Percentiles rank a stretch among this genome's conserved stretches.
Evolutionary conservation across 2,888 invertebrate species (phyloP).

Genomic region (Rotaria magnacalcarata): DNA sequence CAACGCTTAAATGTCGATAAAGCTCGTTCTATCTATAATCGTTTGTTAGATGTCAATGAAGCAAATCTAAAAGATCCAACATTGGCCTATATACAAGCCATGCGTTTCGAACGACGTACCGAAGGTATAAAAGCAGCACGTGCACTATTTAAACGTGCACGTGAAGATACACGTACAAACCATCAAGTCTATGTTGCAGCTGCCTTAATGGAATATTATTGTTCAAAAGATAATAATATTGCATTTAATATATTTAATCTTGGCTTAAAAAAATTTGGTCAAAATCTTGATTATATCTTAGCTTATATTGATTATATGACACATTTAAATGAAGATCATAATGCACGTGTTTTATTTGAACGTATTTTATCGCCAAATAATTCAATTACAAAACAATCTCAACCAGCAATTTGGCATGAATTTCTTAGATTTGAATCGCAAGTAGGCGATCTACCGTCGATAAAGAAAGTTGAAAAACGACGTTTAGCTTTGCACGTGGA

Average conservation of each 20-base stretch:
- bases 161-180: constrained; percentile 76
- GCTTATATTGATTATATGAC: constrained; percentile 46
- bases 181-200: constrained; percentile 94
- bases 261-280: constrained; percentile 89
- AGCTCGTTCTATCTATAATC: constrained; percentile 40
- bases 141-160: constrained; percentile 84
- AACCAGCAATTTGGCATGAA: constrained; percentile 87
- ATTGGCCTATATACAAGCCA: constrained; percentile 86
- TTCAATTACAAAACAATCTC: neutral
- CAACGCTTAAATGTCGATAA: constrained; percentile 50
- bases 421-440: constrained; percentile 97
- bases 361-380: constrained; percentile 38
- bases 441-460: constrained; percentile 91
- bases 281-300: constrained; percentile 82
- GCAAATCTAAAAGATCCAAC: constrained; percentile 38
- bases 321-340: constrained; percentile 46
- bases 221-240: constrained; percentile 88
- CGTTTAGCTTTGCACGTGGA: constrained; percentile 83
- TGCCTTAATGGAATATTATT: constrained; percentile 97
- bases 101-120: constrained; percentile 93
- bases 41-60: constrained; percentile 39
- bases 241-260: constrained; percentile 93
- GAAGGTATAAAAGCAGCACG: constrained; percentile 96
- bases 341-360: constrained; percentile 44
- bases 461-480: constrained; percentile 91